Evolutionary conservation across 2,797 vertebrate genomes (phyloP), one percentile per base, ranked within the genome.

Genomic region (Chelon auratus): DNA sequence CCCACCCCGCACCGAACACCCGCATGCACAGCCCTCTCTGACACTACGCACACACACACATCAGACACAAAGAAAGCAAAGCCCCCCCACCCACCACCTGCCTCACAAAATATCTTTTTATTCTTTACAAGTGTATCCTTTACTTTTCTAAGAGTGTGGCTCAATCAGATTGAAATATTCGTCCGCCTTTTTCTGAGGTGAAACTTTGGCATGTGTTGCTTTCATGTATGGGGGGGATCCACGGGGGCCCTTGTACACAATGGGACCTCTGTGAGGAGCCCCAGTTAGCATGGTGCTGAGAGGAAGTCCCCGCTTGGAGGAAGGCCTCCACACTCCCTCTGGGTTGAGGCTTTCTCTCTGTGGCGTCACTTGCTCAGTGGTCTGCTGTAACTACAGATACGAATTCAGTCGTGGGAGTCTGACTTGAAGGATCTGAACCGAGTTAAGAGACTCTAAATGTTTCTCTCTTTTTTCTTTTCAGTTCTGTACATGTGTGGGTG

Each of bases 191-290:
- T 93, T 85, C 91, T 90, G 87, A 91, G 83, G 90, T 92, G 86
- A 93, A 93, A 85, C 82, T 86, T 64, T 87, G 89, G 87, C 88
- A 87, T 92, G 87, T 89, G 88, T 89, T 88, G 76, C 93, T 94
- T 94, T 94, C 91, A 94, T 93, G 91, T 94, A 80, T 85, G 81
- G 80, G 78, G 86, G 87, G 79, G 82, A 88, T 93, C 87, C 68
- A 75, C 56, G 3, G 89, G 30, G 88, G 88, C 83, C 86, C 84
- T 70, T 53, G 76, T 63, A 81, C 91, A 95, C 95, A 95, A 95
- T 94, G 93, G 86, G 82, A 78, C 87, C 92, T 93, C 93, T 95
- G 93, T 95, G 80, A 91, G 77, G 72, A 90, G 91, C 82, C 85
- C 73, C 86, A 91, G 88, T 92, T 92, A 92, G 91, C 88, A 87